These are phyloP conservation scores for Charadrius vociferus DNA, from an alignment of 2,113 vertebrate species.

Conservation along the genomic window DNA sequence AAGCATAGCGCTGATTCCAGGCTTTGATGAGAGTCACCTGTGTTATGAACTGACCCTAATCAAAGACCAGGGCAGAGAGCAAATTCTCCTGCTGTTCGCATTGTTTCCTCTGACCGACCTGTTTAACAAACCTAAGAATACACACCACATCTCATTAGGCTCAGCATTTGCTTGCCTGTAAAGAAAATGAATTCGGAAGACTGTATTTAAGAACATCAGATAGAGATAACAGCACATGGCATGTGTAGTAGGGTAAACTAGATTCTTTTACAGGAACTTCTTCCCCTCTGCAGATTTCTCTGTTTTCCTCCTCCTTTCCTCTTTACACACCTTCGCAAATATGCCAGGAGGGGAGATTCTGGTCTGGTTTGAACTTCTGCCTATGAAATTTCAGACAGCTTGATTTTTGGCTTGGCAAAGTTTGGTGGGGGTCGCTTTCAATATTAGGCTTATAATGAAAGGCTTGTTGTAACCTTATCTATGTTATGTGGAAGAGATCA, in stretches of 20 bases:
- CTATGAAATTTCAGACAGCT: constrained; percentile 43
- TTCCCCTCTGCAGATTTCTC: not conserved
- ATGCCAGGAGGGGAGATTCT: not conserved
- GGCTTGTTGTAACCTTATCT: constrained; percentile 58
- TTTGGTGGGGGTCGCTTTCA: not conserved
- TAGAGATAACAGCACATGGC: not conserved
- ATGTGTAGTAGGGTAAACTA: not conserved
- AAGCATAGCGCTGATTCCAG: not conserved
- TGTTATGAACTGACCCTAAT: not conserved
- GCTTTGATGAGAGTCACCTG: not conserved
- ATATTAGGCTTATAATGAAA: constrained; percentile 49
- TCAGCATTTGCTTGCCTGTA: not conserved
- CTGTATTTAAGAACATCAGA: not conserved
- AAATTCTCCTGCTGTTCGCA: constrained; percentile 1
- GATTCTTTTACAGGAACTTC: not conserved
- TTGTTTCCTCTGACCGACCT: not conserved
- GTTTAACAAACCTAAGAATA: constrained; percentile 15
- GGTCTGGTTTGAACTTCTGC: not conserved
- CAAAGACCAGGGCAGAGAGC: not conserved
- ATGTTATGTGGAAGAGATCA: constrained; percentile 33
- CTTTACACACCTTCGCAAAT: constrained; percentile 18
- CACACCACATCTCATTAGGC: constrained; percentile 3
- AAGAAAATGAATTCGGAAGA: not conserved
- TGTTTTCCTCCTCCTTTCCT: not conserved
- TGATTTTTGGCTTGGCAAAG: constrained; percentile 26